Percentiles rank a stretch among this genome's conserved stretches.
Evolutionary conservation across 2,113 vertebrate species (phyloP).

Genomic region (Nycticryphes semicollaris): DNA sequence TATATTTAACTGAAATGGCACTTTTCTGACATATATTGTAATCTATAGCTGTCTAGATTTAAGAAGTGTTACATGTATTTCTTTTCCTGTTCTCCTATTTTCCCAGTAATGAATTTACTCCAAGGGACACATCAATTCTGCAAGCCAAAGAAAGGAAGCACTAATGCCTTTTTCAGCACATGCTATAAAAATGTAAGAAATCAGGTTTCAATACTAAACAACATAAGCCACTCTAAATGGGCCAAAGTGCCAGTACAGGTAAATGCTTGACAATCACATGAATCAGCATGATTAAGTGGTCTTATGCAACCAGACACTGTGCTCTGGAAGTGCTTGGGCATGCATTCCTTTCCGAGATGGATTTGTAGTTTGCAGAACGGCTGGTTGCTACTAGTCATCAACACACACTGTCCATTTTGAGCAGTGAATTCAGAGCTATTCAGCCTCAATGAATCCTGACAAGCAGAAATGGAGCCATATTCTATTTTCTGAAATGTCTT

Average conservation of each 20-base stretch:
- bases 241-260: background rate
- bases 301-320: background rate
- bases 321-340: conserved; percentile 30
- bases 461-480: conserved; percentile 62
- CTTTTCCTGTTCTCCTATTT: background rate
- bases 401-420: conserved; percentile 18
- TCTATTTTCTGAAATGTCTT: conserved; percentile 56
- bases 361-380: conserved; percentile 4
- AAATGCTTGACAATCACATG: conserved; percentile 31
- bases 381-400: conserved; percentile 34
- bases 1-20: background rate
- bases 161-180: background rate
- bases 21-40: background rate
- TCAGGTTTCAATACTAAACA: background rate
- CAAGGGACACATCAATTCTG: background rate
- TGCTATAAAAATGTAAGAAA: background rate
- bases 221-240: background rate
- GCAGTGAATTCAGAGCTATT: conserved; percentile 8
- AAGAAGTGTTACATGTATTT: background rate
- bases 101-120: background rate
- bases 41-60: background rate
- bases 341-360: background rate
- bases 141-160: background rate
- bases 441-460: conserved; percentile 45
- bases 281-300: background rate